A percentile compares a stretch with the other conserved stretches of the same genome.
These are phyloP conservation scores for Macropis europaea DNA, from an alignment of 2,888 invertebrate genomes.

Conservation along the genomic window DNA sequence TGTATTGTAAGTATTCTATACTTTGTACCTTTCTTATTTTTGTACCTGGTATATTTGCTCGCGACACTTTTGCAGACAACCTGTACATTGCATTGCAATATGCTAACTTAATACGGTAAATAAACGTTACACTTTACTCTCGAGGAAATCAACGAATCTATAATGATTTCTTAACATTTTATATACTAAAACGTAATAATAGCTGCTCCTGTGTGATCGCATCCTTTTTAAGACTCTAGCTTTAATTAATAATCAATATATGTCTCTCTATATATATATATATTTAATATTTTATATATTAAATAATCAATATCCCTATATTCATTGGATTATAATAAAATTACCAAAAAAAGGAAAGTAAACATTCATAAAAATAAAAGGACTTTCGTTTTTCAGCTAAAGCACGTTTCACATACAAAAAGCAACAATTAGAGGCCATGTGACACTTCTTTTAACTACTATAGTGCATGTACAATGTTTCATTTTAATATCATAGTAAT, in stretches of 20 bases:
- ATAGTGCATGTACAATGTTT: slow-evolving; percentile 75
- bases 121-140: slow-evolving; percentile 51
- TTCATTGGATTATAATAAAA: slow-evolving; percentile 65
- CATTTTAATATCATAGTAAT: slow-evolving; percentile 63
- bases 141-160: slow-evolving; percentile 54
- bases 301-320: slow-evolving; percentile 71
- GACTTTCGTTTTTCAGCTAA: slow-evolving; percentile 67
- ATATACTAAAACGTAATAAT: slow-evolving; percentile 65
- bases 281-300: slow-evolving; percentile 74
- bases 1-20: slow-evolving; percentile 62
- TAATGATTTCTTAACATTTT: slow-evolving; percentile 52
- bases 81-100: slow-evolving; percentile 65
- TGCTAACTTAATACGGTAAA: slow-evolving; percentile 57
- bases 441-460: slow-evolving; percentile 72
- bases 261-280: slow-evolving; percentile 59
- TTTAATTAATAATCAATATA: slow-evolving; percentile 66
- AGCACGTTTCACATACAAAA: slow-evolving; percentile 78
- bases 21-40: slow-evolving; percentile 65
- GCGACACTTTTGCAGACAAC: slow-evolving; percentile 67
- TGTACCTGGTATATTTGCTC: slow-evolving; percentile 64
- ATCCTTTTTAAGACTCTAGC: slow-evolving; percentile 62
- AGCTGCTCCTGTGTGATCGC: slow-evolving; percentile 65
- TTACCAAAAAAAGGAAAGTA: slow-evolving; percentile 63
- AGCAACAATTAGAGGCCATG: slow-evolving; percentile 79
- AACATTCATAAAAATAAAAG: slow-evolving; percentile 63